Conservation (phyloP, 2,888 invertebrate genomes). For the Pantelozetes paolii region DNA sequence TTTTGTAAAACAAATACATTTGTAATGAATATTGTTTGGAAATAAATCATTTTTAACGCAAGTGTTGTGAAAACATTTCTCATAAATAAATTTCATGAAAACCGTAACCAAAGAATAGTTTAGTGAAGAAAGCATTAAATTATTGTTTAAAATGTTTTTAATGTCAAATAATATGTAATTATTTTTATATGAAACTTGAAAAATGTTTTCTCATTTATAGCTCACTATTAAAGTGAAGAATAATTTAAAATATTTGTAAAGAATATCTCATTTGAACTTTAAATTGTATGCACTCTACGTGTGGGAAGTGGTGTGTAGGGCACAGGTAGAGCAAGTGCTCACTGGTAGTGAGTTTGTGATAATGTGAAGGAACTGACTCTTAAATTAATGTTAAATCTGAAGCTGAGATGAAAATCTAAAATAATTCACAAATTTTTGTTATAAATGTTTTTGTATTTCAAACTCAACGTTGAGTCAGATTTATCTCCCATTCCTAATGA, state of each 20-base stretch:
- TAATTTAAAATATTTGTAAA: not conserved
- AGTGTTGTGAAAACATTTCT: not conserved
- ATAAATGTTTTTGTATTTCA: not conserved
- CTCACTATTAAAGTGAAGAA: not conserved
- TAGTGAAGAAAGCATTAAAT: not conserved
- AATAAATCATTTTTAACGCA: not conserved
- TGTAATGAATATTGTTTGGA: not conserved
- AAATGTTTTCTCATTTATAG: no score
- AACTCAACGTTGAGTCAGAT: not conserved
- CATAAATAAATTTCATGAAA: not conserved
- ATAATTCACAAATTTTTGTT: not conserved
- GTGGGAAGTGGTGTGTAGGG: no score
- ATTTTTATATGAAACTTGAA: no score
- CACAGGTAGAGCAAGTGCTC: no score
- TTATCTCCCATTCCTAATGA: not conserved
- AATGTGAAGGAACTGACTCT: no score
- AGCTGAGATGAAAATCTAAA: slow-evolving; percentile 11
- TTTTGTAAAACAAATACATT: not conserved
- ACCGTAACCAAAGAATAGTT: not conserved
- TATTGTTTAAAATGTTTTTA: not conserved
- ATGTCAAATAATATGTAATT: no score
- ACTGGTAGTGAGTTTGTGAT: no score
- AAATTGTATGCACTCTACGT: not conserved
- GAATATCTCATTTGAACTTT: not conserved
- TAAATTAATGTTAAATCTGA: not conserved